Evolutionary conservation across 2,113 vertebrate species (phyloP).

Genomic region (Tauraco erythrolophus): DNA sequence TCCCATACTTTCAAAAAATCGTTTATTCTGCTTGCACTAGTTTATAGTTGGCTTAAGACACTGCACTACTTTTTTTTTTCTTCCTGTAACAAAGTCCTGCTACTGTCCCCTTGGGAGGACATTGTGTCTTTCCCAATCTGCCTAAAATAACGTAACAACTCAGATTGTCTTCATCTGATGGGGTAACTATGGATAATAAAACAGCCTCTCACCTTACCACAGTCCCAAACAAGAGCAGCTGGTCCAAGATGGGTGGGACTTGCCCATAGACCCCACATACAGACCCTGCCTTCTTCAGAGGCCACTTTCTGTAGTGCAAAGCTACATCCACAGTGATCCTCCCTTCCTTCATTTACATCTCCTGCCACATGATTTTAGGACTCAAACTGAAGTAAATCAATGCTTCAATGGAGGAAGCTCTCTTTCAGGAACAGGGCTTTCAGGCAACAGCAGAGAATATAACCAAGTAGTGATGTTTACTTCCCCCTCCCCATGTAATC

Average conservation of each 20-base stretch:
- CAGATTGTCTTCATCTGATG: not conserved
- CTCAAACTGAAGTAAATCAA: not conserved
- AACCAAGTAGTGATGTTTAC: not conserved
- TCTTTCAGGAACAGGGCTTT: not conserved
- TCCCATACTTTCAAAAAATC: not conserved
- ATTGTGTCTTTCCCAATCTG: not conserved
- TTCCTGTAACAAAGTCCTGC: not conserved
- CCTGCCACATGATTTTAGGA: not conserved
- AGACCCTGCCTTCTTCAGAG: not conserved
- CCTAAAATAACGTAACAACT: not conserved
- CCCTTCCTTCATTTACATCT: not conserved
- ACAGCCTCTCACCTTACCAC: not conserved
- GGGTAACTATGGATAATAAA: not conserved
- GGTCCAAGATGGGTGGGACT: not conserved
- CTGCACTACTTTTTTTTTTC: not conserved
- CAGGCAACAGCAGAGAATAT: not conserved
- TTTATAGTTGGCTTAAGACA: not conserved
- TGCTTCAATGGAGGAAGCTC: not conserved
- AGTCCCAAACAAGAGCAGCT: not conserved
- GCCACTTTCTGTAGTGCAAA: not conserved
- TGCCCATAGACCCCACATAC: not conserved
- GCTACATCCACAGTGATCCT: not conserved
- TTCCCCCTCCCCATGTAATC: not conserved
- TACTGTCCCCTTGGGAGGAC: not conserved
- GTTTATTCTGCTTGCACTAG: not conserved